Evolutionary conservation across 2,888 invertebrate genomes (phyloP).

Genomic region (Formica aserva): DNA sequence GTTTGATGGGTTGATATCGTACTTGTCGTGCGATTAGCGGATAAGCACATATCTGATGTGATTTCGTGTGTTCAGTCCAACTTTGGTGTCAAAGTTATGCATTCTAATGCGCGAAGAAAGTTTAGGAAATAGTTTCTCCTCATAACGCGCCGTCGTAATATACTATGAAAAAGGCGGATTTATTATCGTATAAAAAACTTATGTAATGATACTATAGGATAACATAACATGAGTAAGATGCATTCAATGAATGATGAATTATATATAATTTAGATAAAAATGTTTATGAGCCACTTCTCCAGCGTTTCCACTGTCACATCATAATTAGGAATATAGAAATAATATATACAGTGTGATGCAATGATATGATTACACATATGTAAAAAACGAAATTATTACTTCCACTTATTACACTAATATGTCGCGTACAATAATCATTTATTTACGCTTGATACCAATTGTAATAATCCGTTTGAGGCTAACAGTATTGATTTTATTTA

Average conservation of each 20-base stretch:
- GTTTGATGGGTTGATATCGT: constrained; percentile 72
- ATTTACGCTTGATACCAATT: constrained; percentile 75
- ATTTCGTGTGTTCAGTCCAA: constrained; percentile 48
- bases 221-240: constrained; percentile 18
- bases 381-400: constrained; percentile 42
- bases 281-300: neutral
- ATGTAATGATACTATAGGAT: constrained; percentile 10
- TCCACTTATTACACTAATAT: constrained; percentile 56
- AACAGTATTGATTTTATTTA: neutral
- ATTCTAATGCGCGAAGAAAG: constrained; percentile 26
- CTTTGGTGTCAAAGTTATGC: constrained; percentile 46
- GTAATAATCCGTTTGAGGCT: constrained; percentile 20
- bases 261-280: constrained; percentile 15
- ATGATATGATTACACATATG: neutral
- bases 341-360: neutral
- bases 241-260: constrained; percentile 23
- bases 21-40: constrained; percentile 52
- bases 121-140: constrained; percentile 33
- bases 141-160: constrained; percentile 8
- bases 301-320: neutral
- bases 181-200: neutral
- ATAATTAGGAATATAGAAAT: constrained; percentile 26
- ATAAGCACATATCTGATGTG: constrained; percentile 64
- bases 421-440: constrained; percentile 73
- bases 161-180: neutral